Conservation (phyloP, 92 coral and sea anemone species). For the Desmophyllum pertusum region DNA sequence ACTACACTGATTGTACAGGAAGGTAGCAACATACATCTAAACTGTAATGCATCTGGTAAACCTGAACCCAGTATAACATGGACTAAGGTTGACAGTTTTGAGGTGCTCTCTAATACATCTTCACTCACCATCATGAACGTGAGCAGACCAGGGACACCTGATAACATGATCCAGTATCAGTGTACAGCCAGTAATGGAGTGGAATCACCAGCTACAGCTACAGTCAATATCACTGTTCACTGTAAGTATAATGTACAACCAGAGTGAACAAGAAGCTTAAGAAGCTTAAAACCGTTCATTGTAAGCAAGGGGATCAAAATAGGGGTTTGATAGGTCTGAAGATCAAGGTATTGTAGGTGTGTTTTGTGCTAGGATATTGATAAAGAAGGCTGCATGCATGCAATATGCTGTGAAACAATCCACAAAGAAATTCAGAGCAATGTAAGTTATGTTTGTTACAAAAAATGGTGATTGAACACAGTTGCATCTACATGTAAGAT, state of each 20-base stretch:
- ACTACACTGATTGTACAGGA: not conserved
- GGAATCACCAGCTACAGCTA: slow-evolving; percentile 6
- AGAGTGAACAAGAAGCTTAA: no score
- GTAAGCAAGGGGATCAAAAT: not conserved
- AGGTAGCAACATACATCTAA: not conserved
- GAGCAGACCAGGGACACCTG: slow-evolving; percentile 16
- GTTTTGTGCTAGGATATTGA: no score
- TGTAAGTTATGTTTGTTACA: no score
- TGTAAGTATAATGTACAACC: slow-evolving; percentile 3
- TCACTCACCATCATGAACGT: not conserved
- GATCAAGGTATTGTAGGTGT: no score
- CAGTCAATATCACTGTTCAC: not conserved
- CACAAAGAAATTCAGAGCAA: no score
- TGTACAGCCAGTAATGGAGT: slow-evolving; percentile 35
- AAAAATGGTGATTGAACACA: no score
- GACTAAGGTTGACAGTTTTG: slow-evolving; percentile 6
- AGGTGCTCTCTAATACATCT: not conserved
- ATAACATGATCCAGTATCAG: slow-evolving; percentile 26
- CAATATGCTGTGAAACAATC: no score
- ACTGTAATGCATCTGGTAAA: slow-evolving; percentile 20
- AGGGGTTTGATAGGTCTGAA: no score
- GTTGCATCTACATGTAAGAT: no score
- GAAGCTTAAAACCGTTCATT: not conserved
- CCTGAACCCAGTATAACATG: slow-evolving; percentile 19
- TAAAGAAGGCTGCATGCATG: no score